Evolutionary conservation across 2,113 vertebrate species (phyloP).

Genomic region (Corythaeola cristata): DNA sequence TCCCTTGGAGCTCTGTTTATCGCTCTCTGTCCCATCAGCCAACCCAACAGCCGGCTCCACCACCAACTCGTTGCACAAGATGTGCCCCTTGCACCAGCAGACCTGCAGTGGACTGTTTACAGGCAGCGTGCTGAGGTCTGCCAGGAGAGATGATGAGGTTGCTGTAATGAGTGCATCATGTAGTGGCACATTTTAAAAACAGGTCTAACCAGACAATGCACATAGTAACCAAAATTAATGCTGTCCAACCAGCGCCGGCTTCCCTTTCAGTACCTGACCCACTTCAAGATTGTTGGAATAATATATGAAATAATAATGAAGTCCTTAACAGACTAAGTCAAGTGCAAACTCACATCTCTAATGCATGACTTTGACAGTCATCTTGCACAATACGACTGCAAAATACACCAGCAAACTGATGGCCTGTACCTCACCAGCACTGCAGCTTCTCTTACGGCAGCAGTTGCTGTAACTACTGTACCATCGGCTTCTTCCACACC

Average conservation of each 20-base stretch:
- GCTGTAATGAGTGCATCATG: conserved; percentile 28
- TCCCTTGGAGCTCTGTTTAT: not conserved
- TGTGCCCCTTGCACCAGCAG: not conserved
- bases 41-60: not conserved
- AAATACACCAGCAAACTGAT: not conserved
- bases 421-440: not conserved
- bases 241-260: conserved; percentile 13
- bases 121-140: not conserved
- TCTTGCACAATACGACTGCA: not conserved
- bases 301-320: not conserved
- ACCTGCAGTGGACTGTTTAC: not conserved
- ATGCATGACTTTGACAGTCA: not conserved
- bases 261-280: conserved; percentile 45
- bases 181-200: conserved; percentile 63
- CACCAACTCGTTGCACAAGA: not conserved
- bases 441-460: not conserved
- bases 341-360: not conserved
- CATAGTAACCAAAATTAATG: conserved; percentile 35
- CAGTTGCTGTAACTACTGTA: not conserved
- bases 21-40: rapidly evolving
- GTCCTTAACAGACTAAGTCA: not conserved
- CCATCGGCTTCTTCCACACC: not conserved
- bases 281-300: conserved; percentile 1
- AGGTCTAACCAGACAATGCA: conserved; percentile 62
- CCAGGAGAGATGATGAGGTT: conserved; percentile 15